A percentile compares a stretch with the other conserved stretches of the same genome.
Evolutionary conservation across 1,140 invertebrate genomes (phyloP).

Genomic region (Papilio dardanus): DNA sequence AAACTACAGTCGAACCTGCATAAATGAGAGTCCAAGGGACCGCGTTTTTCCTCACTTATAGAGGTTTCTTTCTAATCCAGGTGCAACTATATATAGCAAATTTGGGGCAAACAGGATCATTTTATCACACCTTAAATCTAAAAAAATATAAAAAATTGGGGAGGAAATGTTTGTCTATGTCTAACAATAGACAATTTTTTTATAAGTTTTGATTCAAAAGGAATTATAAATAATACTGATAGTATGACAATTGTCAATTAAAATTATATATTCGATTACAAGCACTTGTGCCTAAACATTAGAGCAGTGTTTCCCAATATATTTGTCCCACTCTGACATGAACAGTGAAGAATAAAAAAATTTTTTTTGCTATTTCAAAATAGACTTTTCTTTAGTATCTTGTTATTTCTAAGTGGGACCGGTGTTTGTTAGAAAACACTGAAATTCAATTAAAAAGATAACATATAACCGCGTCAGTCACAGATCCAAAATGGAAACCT

Average conservation of each 20-base stretch:
- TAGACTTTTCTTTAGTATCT: no score
- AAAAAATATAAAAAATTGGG: not conserved
- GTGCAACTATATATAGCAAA: not conserved
- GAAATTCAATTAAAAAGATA: not conserved
- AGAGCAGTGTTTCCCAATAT: not conserved
- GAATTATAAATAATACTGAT: slow-evolving; percentile 37
- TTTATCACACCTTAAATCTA: slow-evolving; percentile 31
- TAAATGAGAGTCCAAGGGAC: no score
- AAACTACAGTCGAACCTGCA: no score
- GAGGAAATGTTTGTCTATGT: not conserved
- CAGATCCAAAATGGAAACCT: not conserved
- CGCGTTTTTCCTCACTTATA: no score
- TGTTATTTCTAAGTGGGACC: not conserved
- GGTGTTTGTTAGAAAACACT: not conserved
- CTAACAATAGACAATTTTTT: not conserved
- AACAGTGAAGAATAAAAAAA: not conserved
- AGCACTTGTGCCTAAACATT: not conserved
- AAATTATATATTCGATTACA: slow-evolving; percentile 26
- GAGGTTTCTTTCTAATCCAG: no score
- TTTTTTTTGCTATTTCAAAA: no score
- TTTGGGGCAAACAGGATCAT: slow-evolving; percentile 29
- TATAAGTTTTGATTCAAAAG: slow-evolving; percentile 17
- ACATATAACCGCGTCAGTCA: not conserved
- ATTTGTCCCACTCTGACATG: not conserved
- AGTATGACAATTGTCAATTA: slow-evolving; percentile 7